Conservation (phyloP, 2,113 vertebrate genomes). For the Ceuthmochares aereus region DNA sequence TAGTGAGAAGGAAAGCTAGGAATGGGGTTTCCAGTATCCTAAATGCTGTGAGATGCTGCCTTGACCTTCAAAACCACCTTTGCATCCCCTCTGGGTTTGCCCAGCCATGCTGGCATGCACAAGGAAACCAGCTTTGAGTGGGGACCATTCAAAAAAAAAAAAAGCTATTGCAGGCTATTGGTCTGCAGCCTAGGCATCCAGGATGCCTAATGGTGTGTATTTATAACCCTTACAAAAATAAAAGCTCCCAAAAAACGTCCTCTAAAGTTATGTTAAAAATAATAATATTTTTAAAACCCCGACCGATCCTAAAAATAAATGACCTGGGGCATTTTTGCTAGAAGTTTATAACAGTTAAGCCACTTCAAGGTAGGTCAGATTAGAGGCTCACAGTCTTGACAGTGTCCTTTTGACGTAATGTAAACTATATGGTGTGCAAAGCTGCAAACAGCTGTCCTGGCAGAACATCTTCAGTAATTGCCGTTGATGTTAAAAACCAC, state of each 20-base stretch:
- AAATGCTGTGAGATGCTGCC: background rate
- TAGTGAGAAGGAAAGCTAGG: background rate
- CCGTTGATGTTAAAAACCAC: background rate
- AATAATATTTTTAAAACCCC: background rate
- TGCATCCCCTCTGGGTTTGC: background rate
- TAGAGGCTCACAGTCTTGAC: background rate
- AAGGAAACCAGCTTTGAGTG: background rate
- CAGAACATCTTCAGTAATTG: background rate
- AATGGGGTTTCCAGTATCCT: background rate
- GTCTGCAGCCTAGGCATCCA: background rate
- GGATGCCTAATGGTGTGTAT: background rate
- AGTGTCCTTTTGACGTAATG: conserved; percentile 46
- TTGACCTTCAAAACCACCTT: background rate
- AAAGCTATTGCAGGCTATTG: background rate
- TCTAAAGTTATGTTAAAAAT: background rate
- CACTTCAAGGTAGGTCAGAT: conserved; percentile 33
- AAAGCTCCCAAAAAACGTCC: background rate
- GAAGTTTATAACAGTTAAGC: background rate
- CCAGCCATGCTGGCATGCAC: accelerated
- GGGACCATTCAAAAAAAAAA: accelerated
- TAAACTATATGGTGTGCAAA: conserved; percentile 45
- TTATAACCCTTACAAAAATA: background rate
- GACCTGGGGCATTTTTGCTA: background rate
- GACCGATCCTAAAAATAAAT: conserved; percentile 12
- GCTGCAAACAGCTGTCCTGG: conserved; percentile 42